Conservation (phyloP, 1,140 invertebrate species). For the Goniozus legneri region DNA sequence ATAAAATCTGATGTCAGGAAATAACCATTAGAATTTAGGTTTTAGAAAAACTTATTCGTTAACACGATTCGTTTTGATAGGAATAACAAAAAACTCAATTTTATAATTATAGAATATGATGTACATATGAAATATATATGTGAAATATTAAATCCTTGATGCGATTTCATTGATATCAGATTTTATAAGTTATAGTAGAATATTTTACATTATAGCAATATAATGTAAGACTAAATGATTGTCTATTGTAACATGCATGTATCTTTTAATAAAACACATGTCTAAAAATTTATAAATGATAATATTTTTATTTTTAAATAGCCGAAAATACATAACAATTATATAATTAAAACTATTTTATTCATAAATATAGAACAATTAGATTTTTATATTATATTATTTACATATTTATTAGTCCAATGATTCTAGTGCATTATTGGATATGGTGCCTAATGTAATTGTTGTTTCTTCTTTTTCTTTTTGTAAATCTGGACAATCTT, state of each 20-base stretch:
- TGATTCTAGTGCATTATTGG: conserved; percentile 36
- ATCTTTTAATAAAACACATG: conserved; percentile 24
- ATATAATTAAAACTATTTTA: conserved; percentile 26
- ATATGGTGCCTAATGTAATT: conserved; percentile 42
- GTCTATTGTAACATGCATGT: conserved; percentile 11
- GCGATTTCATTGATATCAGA: conserved; percentile 14
- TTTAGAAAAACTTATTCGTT: too few species aligned
- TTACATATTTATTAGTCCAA: conserved; percentile 29
- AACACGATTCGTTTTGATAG: too few species aligned
- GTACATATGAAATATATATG: conserved; percentile 13
- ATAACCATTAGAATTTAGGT: too few species aligned
- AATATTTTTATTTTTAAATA: conserved; percentile 7
- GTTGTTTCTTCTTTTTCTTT: conserved; percentile 45
- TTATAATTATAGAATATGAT: conserved; percentile 19
- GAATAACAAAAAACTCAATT: too few species aligned
- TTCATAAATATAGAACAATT: background rate
- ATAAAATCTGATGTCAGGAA: background rate
- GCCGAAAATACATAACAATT: conserved; percentile 36
- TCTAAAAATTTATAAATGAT: conserved; percentile 6
- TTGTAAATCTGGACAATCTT: conserved; percentile 69
- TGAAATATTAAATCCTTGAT: conserved; percentile 5
- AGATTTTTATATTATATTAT: background rate
- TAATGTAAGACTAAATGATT: too few species aligned
- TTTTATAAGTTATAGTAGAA: conserved; percentile 11
- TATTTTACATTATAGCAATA: too few species aligned